Base-by-base conservation (phyloP, 2,888 invertebrate genomes). In the Acanthosepion lycidas region DNA sequence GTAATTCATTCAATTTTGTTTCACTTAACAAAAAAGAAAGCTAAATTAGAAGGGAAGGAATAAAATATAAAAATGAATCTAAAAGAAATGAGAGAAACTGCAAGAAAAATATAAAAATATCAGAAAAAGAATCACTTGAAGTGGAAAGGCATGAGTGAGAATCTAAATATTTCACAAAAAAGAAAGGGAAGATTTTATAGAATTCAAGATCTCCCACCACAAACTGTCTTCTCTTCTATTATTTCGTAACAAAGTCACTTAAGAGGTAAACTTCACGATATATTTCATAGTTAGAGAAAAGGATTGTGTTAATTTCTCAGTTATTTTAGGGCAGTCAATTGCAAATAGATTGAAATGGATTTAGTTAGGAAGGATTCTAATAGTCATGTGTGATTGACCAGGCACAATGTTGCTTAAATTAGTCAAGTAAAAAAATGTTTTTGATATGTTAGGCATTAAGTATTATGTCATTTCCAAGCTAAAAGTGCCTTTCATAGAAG, bases 341-440 rank as follows among this genome's bases (percentile, higher is more conserved):
- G n/a, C n/a, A 78, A 78, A 78, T 78, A 78, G n/a, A 78, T n/a
- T 12, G 15, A n/a, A 8, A 78, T 78, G 78, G n/a, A n/a, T n/a
- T 78, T n/a, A n/a, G 12, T n/a, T n/a, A 78, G n/a, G 78, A 78
- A 59, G 59, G 59, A 59, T 59, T 59, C 59, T 59, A 59, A 59
- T 59, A 59, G 20, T 59, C 59, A 59, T 5, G 1, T 15, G 6
- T 18, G 5, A 78, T 12, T 78, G n/a, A n/a, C 78, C n/a, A 78
- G n/a, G 78, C n/a, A 78, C 78, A 78, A n/a, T n/a, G n/a, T 78
- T n/a, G 78, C n/a, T 78, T 78, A 78, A 78, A n/a, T 78, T n/a
- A 78, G 78, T n/a, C n/a, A 78, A 78, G 78, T 78, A 78, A 78
- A n/a, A 78, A 78, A 78, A 78, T 78, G n/a, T n/a, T 78, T 78